Evolutionary conservation across 2,888 invertebrate genomes (phyloP).

Genomic region (Mythimna lalbum): DNA sequence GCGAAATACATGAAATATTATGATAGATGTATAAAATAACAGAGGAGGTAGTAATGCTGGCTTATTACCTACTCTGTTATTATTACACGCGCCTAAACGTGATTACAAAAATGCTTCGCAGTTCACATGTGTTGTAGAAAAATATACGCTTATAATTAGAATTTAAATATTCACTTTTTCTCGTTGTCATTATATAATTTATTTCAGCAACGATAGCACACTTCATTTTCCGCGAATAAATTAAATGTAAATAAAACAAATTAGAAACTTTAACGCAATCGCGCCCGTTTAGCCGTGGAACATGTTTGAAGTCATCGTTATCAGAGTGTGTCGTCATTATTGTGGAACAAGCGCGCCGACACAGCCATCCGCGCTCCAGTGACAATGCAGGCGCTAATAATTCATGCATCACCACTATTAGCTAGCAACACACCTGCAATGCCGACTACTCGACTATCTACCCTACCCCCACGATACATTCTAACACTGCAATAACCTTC

Average conservation of each 20-base stretch:
- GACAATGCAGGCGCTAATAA: constrained; percentile 61
- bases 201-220: neutral
- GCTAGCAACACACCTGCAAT: constrained; percentile 30
- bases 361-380: constrained; percentile 79
- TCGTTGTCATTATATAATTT: constrained; percentile 33
- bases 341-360: constrained; percentile 72
- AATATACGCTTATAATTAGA: neutral
- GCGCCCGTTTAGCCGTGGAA: constrained; percentile 59
- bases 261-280: constrained; percentile 59
- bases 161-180: constrained; percentile 19
- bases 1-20: constrained; percentile 65
- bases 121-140: constrained; percentile 21
- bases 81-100: constrained; percentile 19
- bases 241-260: constrained; percentile 52
- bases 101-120: constrained; percentile 30
- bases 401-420: constrained; percentile 27
- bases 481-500: neutral
- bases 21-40: constrained; percentile 51
- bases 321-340: constrained; percentile 87
- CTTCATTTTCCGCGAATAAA: constrained; percentile 29
- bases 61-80: constrained; percentile 15
- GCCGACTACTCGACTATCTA: neutral
- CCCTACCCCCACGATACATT: constrained; percentile 10
- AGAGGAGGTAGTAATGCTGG: constrained; percentile 5
- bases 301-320: constrained; percentile 80